These are phyloP conservation scores for Furcula furcula DNA, from an alignment of 2,888 invertebrate genomes.

Conservation along the genomic window DNA sequence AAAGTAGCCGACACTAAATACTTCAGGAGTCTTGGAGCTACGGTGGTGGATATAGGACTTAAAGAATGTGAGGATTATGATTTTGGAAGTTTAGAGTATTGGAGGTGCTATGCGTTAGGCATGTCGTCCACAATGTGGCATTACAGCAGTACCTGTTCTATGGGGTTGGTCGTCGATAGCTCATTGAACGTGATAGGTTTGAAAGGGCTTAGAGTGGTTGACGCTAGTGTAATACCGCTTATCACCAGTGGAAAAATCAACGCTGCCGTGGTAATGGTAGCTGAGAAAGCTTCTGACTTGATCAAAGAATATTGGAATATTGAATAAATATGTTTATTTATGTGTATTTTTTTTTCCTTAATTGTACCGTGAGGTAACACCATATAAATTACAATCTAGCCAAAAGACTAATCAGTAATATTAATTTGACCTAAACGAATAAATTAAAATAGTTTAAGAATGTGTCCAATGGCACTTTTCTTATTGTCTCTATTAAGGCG, in stretches of 20 bases:
- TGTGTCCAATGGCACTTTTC: too few species aligned
- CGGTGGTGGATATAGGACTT: constrained; percentile 24
- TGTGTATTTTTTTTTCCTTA: too few species aligned
- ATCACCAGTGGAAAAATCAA: constrained; percentile 79
- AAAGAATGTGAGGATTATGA: not conserved
- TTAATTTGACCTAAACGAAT: too few species aligned
- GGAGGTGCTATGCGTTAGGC: constrained; percentile 31
- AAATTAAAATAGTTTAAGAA: too few species aligned
- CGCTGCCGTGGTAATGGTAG: constrained; percentile 56
- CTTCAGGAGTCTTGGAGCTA: constrained; percentile 26
- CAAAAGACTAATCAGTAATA: too few species aligned
- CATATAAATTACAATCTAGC: too few species aligned
- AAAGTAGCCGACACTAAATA: constrained; percentile 27
- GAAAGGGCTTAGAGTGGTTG: constrained; percentile 31
- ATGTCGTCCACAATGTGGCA: constrained; percentile 85
- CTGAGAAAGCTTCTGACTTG: constrained; percentile 38
- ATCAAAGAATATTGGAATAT: constrained; percentile 9
- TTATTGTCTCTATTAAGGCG: too few species aligned
- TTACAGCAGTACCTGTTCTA: constrained; percentile 86
- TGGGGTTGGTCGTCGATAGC: constrained; percentile 87
- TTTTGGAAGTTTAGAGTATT: constrained; percentile 18
- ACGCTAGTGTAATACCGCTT: constrained; percentile 64
- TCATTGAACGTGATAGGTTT: constrained; percentile 53
- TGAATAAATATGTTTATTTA: too few species aligned
- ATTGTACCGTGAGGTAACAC: too few species aligned